These are phyloP conservation scores for Eonycteris spelaea DNA, from an alignment of 2,113 vertebrate species.

Conservation along the genomic window DNA sequence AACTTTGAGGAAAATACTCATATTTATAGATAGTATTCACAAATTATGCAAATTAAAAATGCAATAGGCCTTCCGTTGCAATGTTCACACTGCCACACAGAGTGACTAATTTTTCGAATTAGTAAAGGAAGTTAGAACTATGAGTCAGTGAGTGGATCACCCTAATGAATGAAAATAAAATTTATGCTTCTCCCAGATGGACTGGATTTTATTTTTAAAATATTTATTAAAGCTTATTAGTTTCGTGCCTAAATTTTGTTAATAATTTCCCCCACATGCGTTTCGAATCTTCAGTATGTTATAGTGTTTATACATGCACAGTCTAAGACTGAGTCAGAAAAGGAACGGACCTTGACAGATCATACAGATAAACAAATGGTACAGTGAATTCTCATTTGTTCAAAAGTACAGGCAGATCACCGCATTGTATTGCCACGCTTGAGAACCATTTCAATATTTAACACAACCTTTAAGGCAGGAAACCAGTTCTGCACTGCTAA, in stretches of 20 bases:
- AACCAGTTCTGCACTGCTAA: not conserved
- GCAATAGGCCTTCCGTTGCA: constrained; percentile 20
- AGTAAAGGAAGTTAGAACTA: constrained; percentile 51
- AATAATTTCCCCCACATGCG: not conserved
- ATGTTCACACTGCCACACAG: not conserved
- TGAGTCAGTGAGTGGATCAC: constrained; percentile 57
- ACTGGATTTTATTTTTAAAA: constrained; percentile 63
- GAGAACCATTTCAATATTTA: not conserved
- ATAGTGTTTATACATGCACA: not conserved
- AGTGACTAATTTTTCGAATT: constrained; percentile 67
- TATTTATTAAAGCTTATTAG: constrained; percentile 63
- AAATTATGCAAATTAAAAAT: constrained; percentile 30
- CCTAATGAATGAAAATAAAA: constrained; percentile 66
- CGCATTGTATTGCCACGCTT: not conserved
- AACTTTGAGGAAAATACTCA: constrained; percentile 37
- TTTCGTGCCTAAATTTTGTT: constrained; percentile 43
- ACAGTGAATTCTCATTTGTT: not conserved
- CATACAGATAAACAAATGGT: not conserved
- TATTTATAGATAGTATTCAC: constrained; percentile 32
- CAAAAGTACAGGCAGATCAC: not conserved
- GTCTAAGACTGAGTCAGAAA: not conserved
- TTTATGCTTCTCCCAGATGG: constrained; percentile 63
- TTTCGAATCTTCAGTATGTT: not conserved
- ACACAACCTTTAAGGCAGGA: not conserved
- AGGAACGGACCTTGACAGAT: not conserved